Percentiles rank a stretch among this genome's conserved stretches.
Conservation (phyloP, 2,888 invertebrate species). For the Micoletzkya japonica region DNA sequence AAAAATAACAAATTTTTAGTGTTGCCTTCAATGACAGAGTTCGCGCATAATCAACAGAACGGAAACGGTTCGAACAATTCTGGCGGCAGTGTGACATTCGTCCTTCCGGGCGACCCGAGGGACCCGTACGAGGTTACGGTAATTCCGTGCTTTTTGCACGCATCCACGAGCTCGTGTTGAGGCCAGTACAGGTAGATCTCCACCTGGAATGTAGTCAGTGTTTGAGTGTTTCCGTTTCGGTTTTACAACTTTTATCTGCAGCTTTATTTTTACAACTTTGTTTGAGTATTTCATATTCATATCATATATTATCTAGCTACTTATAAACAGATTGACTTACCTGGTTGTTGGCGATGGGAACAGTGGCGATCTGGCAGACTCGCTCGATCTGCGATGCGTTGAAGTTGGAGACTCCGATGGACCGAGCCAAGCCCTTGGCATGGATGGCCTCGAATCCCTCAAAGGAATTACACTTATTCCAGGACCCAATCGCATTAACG, state of each 20-base stretch:
- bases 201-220: neutral
- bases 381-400: neutral
- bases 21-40: no score
- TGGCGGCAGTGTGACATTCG: neutral
- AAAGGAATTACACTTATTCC: no score
- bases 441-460: neutral
- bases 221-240: neutral
- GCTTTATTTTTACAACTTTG: no score
- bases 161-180: neutral
- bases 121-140: neutral
- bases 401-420: neutral
- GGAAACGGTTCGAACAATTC: neutral
- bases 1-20: no score
- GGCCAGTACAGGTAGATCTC: neutral
- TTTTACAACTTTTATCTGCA: no score
- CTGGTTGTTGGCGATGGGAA: neutral
- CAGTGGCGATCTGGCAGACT: neutral
- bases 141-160: neutral
- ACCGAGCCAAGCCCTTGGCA: neutral
- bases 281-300: no score
- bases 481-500: no score
- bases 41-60: no score
- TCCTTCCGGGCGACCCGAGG: slow-evolving; percentile 1
- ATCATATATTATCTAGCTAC: no score
- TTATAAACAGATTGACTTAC: no score